Base-by-base conservation (phyloP, 2,888 invertebrate genomes). In the Eristalis intricaria region DNA sequence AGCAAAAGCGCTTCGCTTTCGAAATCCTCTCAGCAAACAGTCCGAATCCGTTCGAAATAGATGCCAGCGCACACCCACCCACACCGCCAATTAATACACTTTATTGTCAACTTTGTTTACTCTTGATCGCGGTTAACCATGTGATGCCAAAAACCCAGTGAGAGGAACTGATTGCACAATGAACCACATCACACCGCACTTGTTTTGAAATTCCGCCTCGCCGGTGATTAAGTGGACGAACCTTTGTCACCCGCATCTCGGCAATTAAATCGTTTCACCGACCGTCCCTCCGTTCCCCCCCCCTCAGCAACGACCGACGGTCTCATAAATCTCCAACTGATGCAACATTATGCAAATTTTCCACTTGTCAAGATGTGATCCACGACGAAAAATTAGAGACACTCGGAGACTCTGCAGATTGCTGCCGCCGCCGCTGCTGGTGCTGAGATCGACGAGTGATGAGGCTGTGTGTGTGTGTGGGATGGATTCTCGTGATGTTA, bases 281-380 rank as follows among this genome's bases (percentile, higher is more conserved):
- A 50, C 61, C 26, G 26, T 26, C 26, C 26, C 26, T 26, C 26
- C 26, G n/a, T n/a, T 38, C 56, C 38, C 64, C 58, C 35, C 64
- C 40, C 43, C 58, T 22, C 29, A 13, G 15, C 13, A 10, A 0
- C 22, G 40, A 29, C 29, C 29, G 40, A 60, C 63, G 83, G 73
- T 70, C 66, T 1, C 50, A 78, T 78, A 82, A 86, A 78, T 86
- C 82, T 75, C 65, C 66, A 50, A 38, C 58, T 84, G 84, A 63
- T 71, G 78, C 78, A 86, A 82, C 70, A 70, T 75, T 78, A 82
- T 86, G 86, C 82, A 86, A 86, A 82, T 86, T 82, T 82, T 75
- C 43, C 70, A 65, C 78, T 78, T 78, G 73, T 74, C 86, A 74
- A 78, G 73, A 70, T 73, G 32, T 13, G 66, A 63, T 63, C 22